Conservation (phyloP, 2,797 vertebrate species). For the Bradypodion ventrale region DNA sequence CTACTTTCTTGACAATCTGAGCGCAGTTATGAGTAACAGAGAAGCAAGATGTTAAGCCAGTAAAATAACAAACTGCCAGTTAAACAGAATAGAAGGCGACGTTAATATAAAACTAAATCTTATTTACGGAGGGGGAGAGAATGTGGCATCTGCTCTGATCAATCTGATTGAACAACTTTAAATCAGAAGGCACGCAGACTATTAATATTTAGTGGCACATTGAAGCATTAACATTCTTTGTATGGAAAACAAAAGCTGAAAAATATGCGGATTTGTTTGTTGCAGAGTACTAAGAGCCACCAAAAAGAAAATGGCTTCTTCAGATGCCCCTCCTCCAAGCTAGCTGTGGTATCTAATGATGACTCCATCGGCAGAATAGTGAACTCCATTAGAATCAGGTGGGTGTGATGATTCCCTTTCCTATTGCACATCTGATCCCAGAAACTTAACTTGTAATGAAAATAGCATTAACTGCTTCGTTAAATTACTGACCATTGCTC, state of each 20-base stretch:
- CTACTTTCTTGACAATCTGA: conserved; percentile 47
- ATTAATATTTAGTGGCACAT: conserved; percentile 41
- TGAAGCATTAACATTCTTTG: conserved; percentile 39
- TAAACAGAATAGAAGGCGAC: conserved; percentile 25
- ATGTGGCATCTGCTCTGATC: conserved; percentile 15
- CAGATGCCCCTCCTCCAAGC: not conserved
- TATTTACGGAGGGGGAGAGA: conserved; percentile 44
- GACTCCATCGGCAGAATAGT: no score
- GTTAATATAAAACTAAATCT: conserved; percentile 22
- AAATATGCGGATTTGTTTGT: not conserved
- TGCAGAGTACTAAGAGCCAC: not conserved
- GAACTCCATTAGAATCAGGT: no score
- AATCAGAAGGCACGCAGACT: conserved; percentile 48
- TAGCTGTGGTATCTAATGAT: no score
- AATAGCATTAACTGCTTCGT: no score
- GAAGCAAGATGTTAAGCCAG: conserved; percentile 26
- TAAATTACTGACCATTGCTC: no score
- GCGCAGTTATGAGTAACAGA: conserved; percentile 29
- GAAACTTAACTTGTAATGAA: no score
- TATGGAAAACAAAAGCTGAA: not conserved
- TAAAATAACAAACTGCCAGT: conserved; percentile 38
- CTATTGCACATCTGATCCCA: not conserved
- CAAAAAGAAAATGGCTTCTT: not conserved
- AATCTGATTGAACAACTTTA: conserved; percentile 45
- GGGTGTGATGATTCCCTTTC: no score